phyloP scores from a whole-genome alignment of 2,888 invertebrate species.

The Megaustenia siamemsis region DNA sequence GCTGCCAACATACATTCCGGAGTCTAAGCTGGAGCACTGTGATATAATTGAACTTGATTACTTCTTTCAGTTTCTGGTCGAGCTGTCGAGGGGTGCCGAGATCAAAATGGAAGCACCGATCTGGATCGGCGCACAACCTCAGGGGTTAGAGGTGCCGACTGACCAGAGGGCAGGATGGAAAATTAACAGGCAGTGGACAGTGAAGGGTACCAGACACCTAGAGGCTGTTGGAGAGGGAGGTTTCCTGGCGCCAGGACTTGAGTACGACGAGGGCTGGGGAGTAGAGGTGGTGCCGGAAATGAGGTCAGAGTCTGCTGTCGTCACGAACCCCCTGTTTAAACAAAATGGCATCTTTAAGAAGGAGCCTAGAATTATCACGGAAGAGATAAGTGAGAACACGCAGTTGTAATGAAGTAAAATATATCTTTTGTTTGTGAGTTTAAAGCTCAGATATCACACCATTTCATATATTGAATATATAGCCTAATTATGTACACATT shows the following conservation, averaged over 20 bases:
- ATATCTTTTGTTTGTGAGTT: too few relatives aligned
- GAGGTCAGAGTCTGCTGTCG: constrained; percentile 62
- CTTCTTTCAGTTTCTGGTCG: constrained; percentile 76
- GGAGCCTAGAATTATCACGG: constrained; percentile 41
- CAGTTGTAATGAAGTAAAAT: constrained; percentile 65
- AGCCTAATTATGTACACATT: too few relatives aligned
- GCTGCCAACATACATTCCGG: constrained; percentile 79
- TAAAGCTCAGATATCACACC: too few relatives aligned
- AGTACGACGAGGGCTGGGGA: constrained; percentile 54
- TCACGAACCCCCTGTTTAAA: constrained; percentile 67
- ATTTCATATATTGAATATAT: too few relatives aligned
- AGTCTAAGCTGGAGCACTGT: constrained; percentile 76
- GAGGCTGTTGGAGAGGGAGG: constrained; percentile 13
- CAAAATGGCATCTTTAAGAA: constrained; percentile 47
- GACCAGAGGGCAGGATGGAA: constrained; percentile 54
- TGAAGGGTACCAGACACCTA: constrained; percentile 52
- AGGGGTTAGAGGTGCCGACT: constrained; percentile 64
- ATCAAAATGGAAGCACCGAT: constrained; percentile 73
- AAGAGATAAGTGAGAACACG: constrained; percentile 67
- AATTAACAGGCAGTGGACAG: constrained; percentile 69
- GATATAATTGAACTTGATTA: constrained; percentile 79
- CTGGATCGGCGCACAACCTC: constrained; percentile 72
- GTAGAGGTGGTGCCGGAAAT: constrained; percentile 63
- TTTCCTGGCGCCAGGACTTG: not conserved
- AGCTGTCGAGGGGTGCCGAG: constrained; percentile 73